These are phyloP conservation scores for Megalonaias nervosa DNA, from an alignment of 1,140 invertebrate species.

Conservation along the genomic window DNA sequence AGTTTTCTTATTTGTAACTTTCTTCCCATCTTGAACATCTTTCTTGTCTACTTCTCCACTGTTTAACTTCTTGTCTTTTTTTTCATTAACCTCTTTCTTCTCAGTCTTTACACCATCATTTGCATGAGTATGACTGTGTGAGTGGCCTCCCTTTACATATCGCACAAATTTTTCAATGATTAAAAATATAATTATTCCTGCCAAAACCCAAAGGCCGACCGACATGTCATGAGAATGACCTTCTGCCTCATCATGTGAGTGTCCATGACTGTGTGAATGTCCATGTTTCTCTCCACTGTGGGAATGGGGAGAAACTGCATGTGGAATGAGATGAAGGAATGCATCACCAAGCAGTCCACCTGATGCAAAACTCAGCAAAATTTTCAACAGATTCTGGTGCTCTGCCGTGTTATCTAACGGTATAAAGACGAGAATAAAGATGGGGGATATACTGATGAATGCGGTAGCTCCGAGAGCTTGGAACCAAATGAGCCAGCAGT, in stretches of 20 bases:
- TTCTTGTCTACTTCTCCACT: conserved; percentile 31
- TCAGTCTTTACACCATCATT: background rate
- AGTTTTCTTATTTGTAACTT: conserved; percentile 39
- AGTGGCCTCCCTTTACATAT: conserved; percentile 83
- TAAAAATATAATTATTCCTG: conserved; percentile 93
- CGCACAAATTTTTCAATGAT: conserved; percentile 94
- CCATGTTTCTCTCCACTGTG: conserved; percentile 71
- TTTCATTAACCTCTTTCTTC: conserved; percentile 46
- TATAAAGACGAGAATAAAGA: conserved; percentile 93
- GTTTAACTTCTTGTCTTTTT: conserved; percentile 35
- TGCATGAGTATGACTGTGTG: conserved; percentile 74
- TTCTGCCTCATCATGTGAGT: conserved; percentile 65
- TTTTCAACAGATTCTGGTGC: conserved; percentile 85
- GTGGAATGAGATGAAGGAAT: conserved; percentile 96
- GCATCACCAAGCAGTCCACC: conserved; percentile 96
- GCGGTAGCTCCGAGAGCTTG: conserved; percentile 82
- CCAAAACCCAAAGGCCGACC: conserved; percentile 91
- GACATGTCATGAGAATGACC: conserved; percentile 80
- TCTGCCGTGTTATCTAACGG: conserved; percentile 86
- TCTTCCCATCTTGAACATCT: conserved; percentile 42
- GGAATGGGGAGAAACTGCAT: conserved; percentile 82
- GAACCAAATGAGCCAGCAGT: conserved; percentile 58
- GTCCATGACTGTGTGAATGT: conserved; percentile 75
- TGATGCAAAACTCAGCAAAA: conserved; percentile 94
- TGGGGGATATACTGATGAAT: conserved; percentile 94